Conservation (phyloP, 2,888 invertebrate genomes). For the Agrochola lychnidis region DNA sequence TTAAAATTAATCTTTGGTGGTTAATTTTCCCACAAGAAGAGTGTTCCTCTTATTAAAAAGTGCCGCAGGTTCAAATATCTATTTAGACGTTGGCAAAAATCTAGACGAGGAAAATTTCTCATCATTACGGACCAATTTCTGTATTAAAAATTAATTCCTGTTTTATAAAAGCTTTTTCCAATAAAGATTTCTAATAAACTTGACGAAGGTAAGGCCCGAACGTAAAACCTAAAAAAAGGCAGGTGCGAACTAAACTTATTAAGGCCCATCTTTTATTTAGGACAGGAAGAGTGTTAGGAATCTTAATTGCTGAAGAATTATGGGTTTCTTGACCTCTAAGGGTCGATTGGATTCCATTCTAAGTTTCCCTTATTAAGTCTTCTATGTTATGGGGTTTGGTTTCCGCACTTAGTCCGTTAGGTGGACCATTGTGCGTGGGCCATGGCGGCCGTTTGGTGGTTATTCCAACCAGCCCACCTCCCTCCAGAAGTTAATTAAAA, state of each 20-base stretch:
- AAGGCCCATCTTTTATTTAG: slow-evolving; percentile 33
- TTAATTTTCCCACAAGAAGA: neutral
- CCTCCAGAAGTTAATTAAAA: no score
- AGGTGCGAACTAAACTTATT: slow-evolving; percentile 42
- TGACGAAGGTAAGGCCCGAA: slow-evolving; percentile 73
- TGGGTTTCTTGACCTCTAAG: neutral
- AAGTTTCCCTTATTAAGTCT: neutral
- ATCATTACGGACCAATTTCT: slow-evolving; percentile 55
- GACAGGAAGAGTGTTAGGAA: slow-evolving; percentile 35
- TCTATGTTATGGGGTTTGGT: neutral
- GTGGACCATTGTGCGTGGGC: no score
- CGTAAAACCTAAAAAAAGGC: slow-evolving; percentile 31
- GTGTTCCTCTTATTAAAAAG: neutral
- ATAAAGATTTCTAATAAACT: slow-evolving; percentile 77
- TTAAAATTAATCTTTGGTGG: neutral
- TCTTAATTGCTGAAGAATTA: slow-evolving; percentile 34
- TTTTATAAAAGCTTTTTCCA: slow-evolving; percentile 74
- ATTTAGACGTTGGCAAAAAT: slow-evolving; percentile 1
- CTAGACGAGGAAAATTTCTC: slow-evolving; percentile 1
- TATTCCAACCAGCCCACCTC: no score
- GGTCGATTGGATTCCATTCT: neutral
- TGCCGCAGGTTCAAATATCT: neutral
- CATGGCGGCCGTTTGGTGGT: no score
- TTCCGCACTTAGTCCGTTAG: no score
- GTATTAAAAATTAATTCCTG: slow-evolving; percentile 79